A percentile compares a stretch with the other conserved stretches of the same genome.
These are phyloP conservation scores for Athalia rosae DNA, from an alignment of 2,888 invertebrate genomes.

Conservation along the genomic window DNA sequence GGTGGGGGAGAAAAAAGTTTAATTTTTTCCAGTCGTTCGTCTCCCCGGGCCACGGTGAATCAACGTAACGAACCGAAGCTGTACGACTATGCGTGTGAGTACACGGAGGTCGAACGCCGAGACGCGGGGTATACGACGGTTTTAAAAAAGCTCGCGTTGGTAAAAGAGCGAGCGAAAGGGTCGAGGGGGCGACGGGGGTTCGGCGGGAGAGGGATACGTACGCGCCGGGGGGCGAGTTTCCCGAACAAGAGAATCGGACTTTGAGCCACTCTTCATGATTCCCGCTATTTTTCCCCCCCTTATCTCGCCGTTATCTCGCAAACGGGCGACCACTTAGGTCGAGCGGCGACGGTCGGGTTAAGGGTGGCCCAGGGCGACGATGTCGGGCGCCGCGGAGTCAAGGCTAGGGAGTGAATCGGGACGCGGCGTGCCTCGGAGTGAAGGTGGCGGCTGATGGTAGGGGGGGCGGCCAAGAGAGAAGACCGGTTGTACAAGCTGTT, in stretches of 20 bases:
- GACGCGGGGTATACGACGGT: no score
- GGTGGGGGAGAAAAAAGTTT: no score
- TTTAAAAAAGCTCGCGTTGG: not conserved
- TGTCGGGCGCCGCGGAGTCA: conserved; percentile 36
- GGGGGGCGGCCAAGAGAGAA: conserved; percentile 40
- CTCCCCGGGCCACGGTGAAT: no score
- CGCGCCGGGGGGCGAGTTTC: conserved; percentile 1
- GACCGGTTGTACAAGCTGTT: conserved; percentile 66
- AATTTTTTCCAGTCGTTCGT: no score
- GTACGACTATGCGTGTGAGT: no score
- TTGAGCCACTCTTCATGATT: conserved; percentile 41
- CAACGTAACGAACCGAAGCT: no score
- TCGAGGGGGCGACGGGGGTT: conserved; percentile 16
- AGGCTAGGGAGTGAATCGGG: not conserved
- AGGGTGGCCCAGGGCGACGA: conserved; percentile 42
- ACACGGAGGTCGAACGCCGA: no score
- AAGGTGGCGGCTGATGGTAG: not conserved
- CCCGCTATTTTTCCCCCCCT: conserved; percentile 37
- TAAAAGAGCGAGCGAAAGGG: not conserved
- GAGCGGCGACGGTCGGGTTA: conserved; percentile 44
- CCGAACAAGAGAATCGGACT: conserved; percentile 36
- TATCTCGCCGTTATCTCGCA: conserved; percentile 41
- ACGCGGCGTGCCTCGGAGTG: not conserved
- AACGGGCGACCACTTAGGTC: conserved; percentile 44
- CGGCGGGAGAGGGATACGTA: not conserved